Conservation (phyloP, 2,113 vertebrate species). For the Oxyura jamaicensis region DNA sequence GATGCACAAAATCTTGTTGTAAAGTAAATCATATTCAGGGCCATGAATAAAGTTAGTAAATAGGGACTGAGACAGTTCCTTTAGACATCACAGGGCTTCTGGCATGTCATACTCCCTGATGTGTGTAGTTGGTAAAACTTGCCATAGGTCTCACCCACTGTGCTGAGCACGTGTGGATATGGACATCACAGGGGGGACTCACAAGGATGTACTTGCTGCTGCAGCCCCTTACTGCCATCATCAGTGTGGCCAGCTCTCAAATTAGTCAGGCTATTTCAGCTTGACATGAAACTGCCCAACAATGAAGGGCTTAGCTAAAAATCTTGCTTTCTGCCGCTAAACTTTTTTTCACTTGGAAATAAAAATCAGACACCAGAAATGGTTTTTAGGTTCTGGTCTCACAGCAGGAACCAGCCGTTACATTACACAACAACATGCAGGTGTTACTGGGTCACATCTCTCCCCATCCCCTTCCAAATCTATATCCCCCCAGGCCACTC, state of each 20-base stretch:
- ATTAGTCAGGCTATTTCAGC: background rate
- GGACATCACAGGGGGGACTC: rapidly evolving
- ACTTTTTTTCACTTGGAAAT: background rate
- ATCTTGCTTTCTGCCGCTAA: background rate
- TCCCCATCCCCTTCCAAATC: background rate
- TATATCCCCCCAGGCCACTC: rapidly evolving
- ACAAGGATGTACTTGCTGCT: background rate
- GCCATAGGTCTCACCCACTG: background rate
- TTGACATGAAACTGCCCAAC: background rate
- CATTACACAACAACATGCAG: background rate
- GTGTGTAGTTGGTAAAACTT: background rate
- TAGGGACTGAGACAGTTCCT: background rate
- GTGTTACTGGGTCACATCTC: background rate
- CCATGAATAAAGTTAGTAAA: background rate
- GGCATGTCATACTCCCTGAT: background rate
- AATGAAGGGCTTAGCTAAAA: background rate
- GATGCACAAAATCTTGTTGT: background rate
- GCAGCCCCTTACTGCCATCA: background rate
- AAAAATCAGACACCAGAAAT: background rate
- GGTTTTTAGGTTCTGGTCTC: background rate
- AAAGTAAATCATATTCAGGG: background rate
- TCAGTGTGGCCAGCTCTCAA: background rate
- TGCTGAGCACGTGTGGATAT: rapidly evolving
- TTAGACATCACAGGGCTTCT: background rate
- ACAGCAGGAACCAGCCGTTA: background rate